phyloP scores from a whole-genome alignment of 2,113 vertebrate species.

The Ammodytes dubius region DNA sequence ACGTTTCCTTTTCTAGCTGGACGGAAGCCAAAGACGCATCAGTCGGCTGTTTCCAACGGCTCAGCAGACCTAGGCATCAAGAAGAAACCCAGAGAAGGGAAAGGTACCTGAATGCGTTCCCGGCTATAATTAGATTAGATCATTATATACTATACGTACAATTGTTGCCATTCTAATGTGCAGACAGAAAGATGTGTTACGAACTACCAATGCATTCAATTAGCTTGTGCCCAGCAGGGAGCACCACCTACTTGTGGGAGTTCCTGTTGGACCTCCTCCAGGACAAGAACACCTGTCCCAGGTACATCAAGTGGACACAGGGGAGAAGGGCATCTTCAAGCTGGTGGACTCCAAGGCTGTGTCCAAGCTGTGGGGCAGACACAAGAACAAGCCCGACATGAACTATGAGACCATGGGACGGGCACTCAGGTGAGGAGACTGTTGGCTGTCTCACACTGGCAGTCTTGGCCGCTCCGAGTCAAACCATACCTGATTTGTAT shows the following conservation, averaged over 20 bases:
- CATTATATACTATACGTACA: too few species aligned
- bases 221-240: slow-evolving; percentile 83
- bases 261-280: slow-evolving; percentile 98
- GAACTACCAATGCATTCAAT: neutral
- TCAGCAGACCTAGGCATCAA: slow-evolving; percentile 93
- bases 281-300: slow-evolving; percentile 98
- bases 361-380: slow-evolving; percentile 97
- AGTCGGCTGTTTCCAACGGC: slow-evolving; percentile 86
- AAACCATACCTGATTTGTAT: too few species aligned
- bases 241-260: slow-evolving; percentile 98
- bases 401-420: slow-evolving; percentile 99
- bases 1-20: slow-evolving; percentile 85
- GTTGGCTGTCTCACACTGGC: neutral
- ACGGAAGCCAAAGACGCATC: slow-evolving; percentile 93
- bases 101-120: slow-evolving; percentile 86
- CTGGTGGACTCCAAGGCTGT: slow-evolving; percentile 98
- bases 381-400: slow-evolving; percentile 99
- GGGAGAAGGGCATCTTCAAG: slow-evolving; percentile 99
- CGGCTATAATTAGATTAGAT: neutral
- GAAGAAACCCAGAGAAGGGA: slow-evolving; percentile 96
- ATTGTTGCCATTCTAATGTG: neutral
- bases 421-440: slow-evolving; percentile 90
- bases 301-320: slow-evolving; percentile 99
- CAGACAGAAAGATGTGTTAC: neutral
- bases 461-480: too few species aligned